Conservation (phyloP, 2,113 vertebrate genomes). For the Puffinus mauretanicus region DNA sequence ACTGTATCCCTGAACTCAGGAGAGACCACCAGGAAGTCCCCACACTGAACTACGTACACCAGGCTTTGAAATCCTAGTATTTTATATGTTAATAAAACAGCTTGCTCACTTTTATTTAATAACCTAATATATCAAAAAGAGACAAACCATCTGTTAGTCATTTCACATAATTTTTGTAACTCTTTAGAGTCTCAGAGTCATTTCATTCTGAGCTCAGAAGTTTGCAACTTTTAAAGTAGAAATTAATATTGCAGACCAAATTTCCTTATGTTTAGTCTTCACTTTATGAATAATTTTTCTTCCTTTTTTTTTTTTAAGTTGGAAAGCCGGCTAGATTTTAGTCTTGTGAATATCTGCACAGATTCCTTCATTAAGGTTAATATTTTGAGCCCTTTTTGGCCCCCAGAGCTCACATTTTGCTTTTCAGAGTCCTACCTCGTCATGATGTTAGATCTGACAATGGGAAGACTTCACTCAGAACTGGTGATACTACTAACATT, state of each 20-base stretch:
- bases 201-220: background rate
- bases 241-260: background rate
- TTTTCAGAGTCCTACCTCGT: background rate
- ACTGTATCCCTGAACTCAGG: background rate
- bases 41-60: background rate
- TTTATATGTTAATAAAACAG: background rate
- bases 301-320: background rate
- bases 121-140: background rate
- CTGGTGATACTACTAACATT: background rate
- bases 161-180: background rate
- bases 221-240: background rate
- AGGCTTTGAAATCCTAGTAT: background rate
- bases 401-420: background rate
- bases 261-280: background rate
- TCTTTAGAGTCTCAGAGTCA: background rate
- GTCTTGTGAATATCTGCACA: background rate
- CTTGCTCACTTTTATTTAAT: background rate
- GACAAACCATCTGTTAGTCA: background rate
- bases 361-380: background rate
- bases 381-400: background rate
- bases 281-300: background rate
- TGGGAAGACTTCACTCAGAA: background rate
- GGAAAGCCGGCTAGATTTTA: background rate
- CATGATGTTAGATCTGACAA: background rate
- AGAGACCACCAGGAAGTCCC: background rate